Evolutionary conservation across 2,888 invertebrate species (phyloP).

Genomic region (Rhagophthalmus giganteus): DNA sequence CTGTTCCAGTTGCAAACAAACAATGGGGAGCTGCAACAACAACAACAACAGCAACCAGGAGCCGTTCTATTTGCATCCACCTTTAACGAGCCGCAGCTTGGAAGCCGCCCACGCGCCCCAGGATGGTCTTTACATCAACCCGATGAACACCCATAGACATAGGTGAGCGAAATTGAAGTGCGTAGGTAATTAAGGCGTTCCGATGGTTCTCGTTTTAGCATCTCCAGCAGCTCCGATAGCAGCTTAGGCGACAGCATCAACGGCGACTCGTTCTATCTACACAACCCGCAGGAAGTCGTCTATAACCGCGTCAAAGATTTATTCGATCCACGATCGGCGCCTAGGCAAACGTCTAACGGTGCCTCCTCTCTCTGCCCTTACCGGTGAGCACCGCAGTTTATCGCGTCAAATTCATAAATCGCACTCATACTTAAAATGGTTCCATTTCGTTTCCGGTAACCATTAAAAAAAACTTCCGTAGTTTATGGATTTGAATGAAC

Average conservation of each 20-base stretch:
- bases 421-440: too few species aligned
- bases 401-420: too few species aligned
- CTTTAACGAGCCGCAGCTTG: conserved; percentile 51
- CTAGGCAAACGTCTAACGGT: conserved; percentile 32
- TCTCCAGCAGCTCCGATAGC: conserved; percentile 50
- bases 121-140: conserved; percentile 83
- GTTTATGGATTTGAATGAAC: too few species aligned
- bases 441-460: too few species aligned
- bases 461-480: too few species aligned
- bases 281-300: conserved; percentile 77
- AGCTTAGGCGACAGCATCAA: conserved; percentile 60
- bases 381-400: too few species aligned
- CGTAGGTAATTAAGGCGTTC: too few species aligned
- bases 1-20: conserved; percentile 53
- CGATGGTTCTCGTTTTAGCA: conserved; percentile 37
- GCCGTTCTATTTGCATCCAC: conserved; percentile 79
- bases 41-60: conserved; percentile 55
- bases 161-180: too few species aligned
- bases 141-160: conserved; percentile 65
- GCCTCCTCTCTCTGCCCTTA: conserved; percentile 54
- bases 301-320: conserved; percentile 84
- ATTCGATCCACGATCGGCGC: conserved; percentile 64
- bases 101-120: conserved; percentile 62
- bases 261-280: conserved; percentile 81
- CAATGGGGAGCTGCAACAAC: conserved; percentile 41